Percentiles rank a stretch among this genome's conserved stretches.
Evolutionary conservation across 2,888 invertebrate species (phyloP).

Genomic region (Rotaria macrura): DNA sequence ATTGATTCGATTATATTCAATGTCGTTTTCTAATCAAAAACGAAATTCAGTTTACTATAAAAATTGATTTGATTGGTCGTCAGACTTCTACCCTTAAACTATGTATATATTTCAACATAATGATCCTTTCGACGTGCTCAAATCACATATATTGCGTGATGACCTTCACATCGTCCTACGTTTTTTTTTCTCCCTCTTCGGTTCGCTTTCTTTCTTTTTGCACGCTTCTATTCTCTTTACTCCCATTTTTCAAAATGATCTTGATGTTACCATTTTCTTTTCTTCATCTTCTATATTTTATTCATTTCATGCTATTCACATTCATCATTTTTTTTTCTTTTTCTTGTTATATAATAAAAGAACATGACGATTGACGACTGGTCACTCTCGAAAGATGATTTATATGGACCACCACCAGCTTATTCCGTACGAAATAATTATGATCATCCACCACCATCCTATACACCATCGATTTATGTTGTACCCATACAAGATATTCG

Average conservation of each 20-base stretch:
- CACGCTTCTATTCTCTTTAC: not conserved
- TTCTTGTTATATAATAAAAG: not conserved
- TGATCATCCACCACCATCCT: not conserved
- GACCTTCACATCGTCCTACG: not conserved
- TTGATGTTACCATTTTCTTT: not conserved
- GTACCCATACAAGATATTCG: not conserved
- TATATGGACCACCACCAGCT: not conserved
- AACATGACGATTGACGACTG: not conserved
- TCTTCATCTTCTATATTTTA: not conserved
- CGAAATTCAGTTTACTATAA: not conserved
- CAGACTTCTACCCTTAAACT: not conserved
- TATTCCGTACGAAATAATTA: not conserved
- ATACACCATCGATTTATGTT: not conserved
- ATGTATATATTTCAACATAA: not conserved
- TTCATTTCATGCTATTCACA: not conserved
- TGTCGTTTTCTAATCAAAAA: not conserved
- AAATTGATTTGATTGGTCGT: not conserved
- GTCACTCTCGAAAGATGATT: not conserved
- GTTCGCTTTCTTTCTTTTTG: not conserved
- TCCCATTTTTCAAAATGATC: not conserved
- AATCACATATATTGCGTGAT: not conserved
- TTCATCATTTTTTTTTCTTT: not conserved
- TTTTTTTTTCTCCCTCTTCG: not conserved
- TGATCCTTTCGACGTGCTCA: slow-evolving; percentile 15
- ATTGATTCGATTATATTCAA: not conserved